Evolutionary conservation across 2,888 invertebrate genomes (phyloP).

Genomic region (Dynastes grantii): DNA sequence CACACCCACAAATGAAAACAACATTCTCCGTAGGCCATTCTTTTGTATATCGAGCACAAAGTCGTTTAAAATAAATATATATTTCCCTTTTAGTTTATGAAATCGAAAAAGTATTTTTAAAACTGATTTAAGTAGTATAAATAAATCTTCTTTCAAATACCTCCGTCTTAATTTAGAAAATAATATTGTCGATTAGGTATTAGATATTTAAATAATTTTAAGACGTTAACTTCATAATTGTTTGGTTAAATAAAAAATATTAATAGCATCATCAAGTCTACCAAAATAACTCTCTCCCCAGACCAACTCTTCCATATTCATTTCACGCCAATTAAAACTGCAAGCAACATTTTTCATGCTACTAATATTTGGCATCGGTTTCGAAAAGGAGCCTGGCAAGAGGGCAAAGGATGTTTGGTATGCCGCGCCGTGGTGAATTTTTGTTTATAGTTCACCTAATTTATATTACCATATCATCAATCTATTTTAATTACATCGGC

Average conservation of each 20-base stretch:
- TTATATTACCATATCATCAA: conserved; percentile 39
- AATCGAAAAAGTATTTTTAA: too few species aligned
- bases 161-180: too few species aligned
- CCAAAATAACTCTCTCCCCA: conserved; percentile 34
- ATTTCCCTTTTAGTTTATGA: too few species aligned
- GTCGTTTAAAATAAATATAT: too few species aligned
- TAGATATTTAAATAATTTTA: background rate
- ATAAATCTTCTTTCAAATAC: too few species aligned
- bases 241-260: conserved; percentile 17
- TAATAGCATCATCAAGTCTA: conserved; percentile 29
- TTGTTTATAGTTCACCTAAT: conserved; percentile 34
- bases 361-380: conserved; percentile 54
- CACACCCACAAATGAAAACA: too few species aligned
- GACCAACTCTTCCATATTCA: conserved; percentile 52
- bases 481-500: conserved; percentile 44
- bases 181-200: too few species aligned
- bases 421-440: conserved; percentile 24
- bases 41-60: too few species aligned
- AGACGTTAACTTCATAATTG: background rate
- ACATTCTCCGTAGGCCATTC: too few species aligned
- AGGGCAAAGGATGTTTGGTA: conserved; percentile 43
- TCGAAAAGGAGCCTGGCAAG: conserved; percentile 46
- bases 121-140: too few species aligned
- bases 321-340: conserved; percentile 61
- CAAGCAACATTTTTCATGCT: conserved; percentile 57